Evolutionary conservation across 2,113 vertebrate species (phyloP).

Genomic region (Channa argus): DNA sequence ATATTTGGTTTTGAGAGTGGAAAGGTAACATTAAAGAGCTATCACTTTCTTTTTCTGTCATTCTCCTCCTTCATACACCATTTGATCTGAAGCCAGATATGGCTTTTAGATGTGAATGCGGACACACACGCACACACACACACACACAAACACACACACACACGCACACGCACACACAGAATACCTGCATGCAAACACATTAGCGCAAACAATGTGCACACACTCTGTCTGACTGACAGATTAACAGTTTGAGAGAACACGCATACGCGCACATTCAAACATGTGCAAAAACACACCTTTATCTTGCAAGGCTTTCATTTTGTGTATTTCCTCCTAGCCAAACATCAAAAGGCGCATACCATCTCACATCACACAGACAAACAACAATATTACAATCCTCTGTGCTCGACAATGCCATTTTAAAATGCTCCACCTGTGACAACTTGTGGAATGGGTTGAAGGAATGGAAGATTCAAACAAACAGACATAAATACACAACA

Average conservation of each 20-base stretch:
- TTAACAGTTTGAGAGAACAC: constrained; percentile 65
- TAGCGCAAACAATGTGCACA: constrained; percentile 48
- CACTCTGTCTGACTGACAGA: constrained; percentile 68
- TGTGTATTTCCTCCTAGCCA: constrained; percentile 66
- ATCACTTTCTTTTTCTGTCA: constrained; percentile 80
- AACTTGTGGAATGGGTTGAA: constrained; percentile 74
- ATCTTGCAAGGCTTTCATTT: constrained; percentile 71
- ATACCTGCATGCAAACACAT: constrained; percentile 36
- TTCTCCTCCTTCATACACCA: constrained; percentile 77
- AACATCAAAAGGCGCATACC: constrained; percentile 73
- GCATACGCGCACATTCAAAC: constrained; percentile 47
- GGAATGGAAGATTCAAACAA: constrained; percentile 61
- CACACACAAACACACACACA: constrained; percentile 20
- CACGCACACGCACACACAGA: constrained; percentile 11
- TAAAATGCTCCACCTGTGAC: constrained; percentile 60
- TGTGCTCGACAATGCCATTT: constrained; percentile 61
- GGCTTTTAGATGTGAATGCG: constrained; percentile 73
- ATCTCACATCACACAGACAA: constrained; percentile 66
- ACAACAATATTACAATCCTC: constrained; percentile 70
- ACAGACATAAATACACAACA: constrained; percentile 74
- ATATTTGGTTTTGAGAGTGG: constrained; percentile 79
- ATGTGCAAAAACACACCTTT: constrained; percentile 68
- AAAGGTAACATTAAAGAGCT: constrained; percentile 80
- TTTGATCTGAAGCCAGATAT: constrained; percentile 81
- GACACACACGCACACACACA: constrained; percentile 53